Evolutionary conservation across 2,113 vertebrate genomes (phyloP).

Genomic region (Garra rufa): DNA sequence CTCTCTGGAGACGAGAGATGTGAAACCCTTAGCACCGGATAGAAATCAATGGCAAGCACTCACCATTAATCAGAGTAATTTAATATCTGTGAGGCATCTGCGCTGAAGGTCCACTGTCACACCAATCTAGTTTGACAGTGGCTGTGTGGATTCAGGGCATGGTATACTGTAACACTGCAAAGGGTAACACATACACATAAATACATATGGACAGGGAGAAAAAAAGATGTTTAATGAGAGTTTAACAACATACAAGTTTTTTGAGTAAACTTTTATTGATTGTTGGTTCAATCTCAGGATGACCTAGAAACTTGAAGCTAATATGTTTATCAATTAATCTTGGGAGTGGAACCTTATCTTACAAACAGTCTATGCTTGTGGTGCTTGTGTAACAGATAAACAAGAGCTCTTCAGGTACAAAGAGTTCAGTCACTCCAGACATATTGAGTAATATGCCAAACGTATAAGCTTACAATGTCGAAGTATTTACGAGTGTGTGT

Average conservation of each 20-base stretch:
- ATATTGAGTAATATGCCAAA: slow-evolving; percentile 4
- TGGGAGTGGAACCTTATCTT: neutral
- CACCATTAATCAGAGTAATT: slow-evolving; percentile 59
- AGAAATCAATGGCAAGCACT: slow-evolving; percentile 57
- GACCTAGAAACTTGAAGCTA: neutral
- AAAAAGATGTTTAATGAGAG: neutral
- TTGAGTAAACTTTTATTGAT: neutral
- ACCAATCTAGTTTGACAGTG: slow-evolving; percentile 51
- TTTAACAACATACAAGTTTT: neutral
- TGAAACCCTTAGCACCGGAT: slow-evolving; percentile 42
- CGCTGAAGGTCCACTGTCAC: slow-evolving; percentile 51
- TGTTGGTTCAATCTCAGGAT: neutral
- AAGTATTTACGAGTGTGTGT: neutral
- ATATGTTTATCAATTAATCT: neutral
- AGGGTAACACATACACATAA: slow-evolving; percentile 35
- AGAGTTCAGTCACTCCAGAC: slow-evolving; percentile 7
- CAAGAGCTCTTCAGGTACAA: slow-evolving; percentile 1
- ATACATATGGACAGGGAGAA: slow-evolving; percentile 14
- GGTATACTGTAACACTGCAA: neutral
- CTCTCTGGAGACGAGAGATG: slow-evolving; percentile 36
- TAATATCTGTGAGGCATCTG: slow-evolving; percentile 52
- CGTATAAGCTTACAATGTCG: neutral
- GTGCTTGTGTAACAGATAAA: slow-evolving; percentile 22
- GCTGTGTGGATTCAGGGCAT: slow-evolving; percentile 46
- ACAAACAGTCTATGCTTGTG: neutral